Evolutionary conservation across 1,140 invertebrate species (phyloP).

Genomic region (Aphelinus atriplicis): DNA sequence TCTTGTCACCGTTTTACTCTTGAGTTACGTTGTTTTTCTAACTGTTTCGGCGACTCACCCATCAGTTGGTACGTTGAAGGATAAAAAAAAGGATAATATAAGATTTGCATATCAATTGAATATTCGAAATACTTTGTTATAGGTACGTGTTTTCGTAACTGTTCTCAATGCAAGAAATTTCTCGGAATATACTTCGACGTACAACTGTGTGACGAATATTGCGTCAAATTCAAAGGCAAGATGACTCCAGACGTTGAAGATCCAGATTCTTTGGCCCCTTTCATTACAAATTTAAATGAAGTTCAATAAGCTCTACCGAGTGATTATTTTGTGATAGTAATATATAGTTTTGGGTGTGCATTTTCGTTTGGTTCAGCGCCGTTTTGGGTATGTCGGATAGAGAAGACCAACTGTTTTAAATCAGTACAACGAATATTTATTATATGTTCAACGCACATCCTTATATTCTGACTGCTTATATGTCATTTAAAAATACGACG

Average conservation of each 20-base stretch:
- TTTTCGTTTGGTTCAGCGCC: no score
- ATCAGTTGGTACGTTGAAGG: slow-evolving; percentile 29
- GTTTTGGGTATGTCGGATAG: no score
- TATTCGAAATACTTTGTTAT: slow-evolving; percentile 11
- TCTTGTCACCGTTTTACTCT: slow-evolving; percentile 2
- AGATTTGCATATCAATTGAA: no score
- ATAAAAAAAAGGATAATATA: background rate
- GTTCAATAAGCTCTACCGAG: slow-evolving; percentile 25
- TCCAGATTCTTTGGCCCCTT: slow-evolving; percentile 80
- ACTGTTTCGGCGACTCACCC: slow-evolving; percentile 17
- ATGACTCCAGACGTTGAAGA: slow-evolving; percentile 86
- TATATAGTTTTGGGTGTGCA: no score
- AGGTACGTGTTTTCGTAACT: slow-evolving; percentile 83
- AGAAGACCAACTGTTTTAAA: no score
- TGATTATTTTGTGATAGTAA: no score
- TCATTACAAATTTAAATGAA: slow-evolving; percentile 74
- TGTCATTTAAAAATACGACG: slow-evolving; percentile 2
- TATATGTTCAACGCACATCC: background rate
- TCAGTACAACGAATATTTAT: no score
- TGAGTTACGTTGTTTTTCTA: slow-evolving; percentile 17
- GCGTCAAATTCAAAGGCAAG: slow-evolving; percentile 83
- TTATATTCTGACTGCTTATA: background rate
- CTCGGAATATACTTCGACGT: slow-evolving; percentile 86
- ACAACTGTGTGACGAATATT: slow-evolving; percentile 81
- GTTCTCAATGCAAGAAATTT: slow-evolving; percentile 88